Evolutionary conservation across 1,140 invertebrate genomes (phyloP).

Genomic region (Hetaerina americana): DNA sequence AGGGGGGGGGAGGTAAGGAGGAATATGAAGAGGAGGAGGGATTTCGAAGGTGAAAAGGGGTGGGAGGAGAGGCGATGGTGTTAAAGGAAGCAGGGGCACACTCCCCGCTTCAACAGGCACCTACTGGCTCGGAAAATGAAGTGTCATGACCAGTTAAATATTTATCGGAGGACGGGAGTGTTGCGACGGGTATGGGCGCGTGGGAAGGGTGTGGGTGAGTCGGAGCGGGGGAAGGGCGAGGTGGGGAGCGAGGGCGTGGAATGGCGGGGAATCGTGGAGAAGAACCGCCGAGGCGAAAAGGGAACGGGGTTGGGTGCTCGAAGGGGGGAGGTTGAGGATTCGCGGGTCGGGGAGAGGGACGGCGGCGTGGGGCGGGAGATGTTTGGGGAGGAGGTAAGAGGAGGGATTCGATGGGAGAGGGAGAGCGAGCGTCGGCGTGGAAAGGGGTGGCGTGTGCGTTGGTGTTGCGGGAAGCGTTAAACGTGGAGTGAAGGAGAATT

Average conservation of each 20-base stretch:
- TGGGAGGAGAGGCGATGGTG: not conserved
- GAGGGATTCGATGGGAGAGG: not conserved
- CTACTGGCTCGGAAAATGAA: constrained; percentile 15
- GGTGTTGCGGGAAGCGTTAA: not conserved
- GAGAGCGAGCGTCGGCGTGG: not conserved
- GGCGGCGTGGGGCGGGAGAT: not conserved
- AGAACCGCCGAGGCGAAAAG: not conserved
- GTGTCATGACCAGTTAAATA: constrained; percentile 17
- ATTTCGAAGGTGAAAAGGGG: too few relatives aligned
- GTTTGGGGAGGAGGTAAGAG: not conserved
- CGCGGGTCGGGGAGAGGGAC: not conserved
- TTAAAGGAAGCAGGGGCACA: not conserved
- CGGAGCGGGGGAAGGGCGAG: not conserved
- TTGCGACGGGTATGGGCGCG: too few relatives aligned
- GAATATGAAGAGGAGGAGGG: too few relatives aligned
- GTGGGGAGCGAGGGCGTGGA: too few relatives aligned
- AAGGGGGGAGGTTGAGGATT: not conserved
- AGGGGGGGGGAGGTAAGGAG: not conserved
- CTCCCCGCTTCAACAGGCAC: constrained; percentile 6
- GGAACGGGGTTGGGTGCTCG: not conserved
- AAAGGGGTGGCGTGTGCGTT: not conserved
- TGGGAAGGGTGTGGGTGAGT: not conserved
- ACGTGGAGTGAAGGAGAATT: not conserved
- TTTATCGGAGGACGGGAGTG: constrained; percentile 8
- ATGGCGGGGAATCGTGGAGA: not conserved